These are phyloP conservation scores for Drosophila tsacasi DNA, from an alignment of 1,140 invertebrate genomes.

Conservation along the genomic window DNA sequence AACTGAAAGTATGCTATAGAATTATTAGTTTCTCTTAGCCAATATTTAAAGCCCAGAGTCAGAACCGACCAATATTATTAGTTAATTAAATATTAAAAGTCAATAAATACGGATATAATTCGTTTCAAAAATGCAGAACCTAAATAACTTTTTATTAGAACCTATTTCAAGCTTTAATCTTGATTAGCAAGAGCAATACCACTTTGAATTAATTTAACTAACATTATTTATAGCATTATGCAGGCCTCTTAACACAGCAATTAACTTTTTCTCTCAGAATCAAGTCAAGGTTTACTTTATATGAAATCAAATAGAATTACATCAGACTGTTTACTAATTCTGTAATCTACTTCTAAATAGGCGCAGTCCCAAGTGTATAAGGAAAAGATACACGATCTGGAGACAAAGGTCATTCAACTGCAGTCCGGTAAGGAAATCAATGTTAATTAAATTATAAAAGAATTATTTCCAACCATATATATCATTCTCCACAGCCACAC, in stretches of 20 bases:
- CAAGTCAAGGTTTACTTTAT: conserved; percentile 48
- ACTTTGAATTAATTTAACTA: not conserved
- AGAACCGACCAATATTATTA: not conserved
- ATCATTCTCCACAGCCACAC: conserved; percentile 26
- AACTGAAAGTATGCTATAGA: conserved; percentile 38
- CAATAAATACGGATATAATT: not conserved
- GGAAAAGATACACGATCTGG: conserved; percentile 85
- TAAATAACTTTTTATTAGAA: not conserved
- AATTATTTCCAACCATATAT: too few relatives aligned
- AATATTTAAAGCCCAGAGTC: not conserved
- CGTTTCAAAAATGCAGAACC: not conserved
- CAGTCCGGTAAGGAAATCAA: conserved; percentile 60
- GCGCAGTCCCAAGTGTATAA: conserved; percentile 81
- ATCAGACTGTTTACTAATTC: not conserved
- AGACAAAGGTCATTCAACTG: conserved; percentile 81
- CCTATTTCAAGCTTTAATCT: not conserved
- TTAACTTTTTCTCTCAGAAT: not conserved
- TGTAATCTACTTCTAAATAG: conserved; percentile 35
- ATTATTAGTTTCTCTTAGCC: not conserved
- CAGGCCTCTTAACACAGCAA: not conserved
- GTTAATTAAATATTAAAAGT: not conserved
- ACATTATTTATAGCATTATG: not conserved
- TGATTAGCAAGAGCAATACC: not conserved
- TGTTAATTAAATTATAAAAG: not conserved
- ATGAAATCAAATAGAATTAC: not conserved